phyloP scores from a whole-genome alignment of 2,113 vertebrate genomes.

The Andinoacara biseriatus region DNA sequence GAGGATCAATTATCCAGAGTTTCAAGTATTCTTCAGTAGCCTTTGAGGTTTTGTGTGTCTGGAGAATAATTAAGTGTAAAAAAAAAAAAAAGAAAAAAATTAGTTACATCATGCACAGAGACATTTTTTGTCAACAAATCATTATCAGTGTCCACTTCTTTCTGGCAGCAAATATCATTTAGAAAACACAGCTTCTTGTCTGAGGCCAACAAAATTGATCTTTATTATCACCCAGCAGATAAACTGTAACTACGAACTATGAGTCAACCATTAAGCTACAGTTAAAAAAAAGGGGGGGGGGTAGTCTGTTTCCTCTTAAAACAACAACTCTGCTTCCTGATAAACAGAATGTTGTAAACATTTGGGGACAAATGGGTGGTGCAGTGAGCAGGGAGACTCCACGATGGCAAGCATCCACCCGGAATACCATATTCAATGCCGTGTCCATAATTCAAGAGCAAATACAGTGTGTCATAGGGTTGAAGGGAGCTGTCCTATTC shows the following conservation, averaged over 20 bases:
- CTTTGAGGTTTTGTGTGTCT: not conserved
- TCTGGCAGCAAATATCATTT: not conserved
- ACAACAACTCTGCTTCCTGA: not conserved
- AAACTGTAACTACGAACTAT: not conserved
- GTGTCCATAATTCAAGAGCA: not conserved
- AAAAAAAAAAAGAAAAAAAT: not conserved
- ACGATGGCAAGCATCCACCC: slow-evolving; percentile 1
- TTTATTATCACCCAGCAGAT: not conserved
- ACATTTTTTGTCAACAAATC: not conserved
- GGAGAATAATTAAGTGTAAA: not conserved
- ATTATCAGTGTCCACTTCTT: not conserved
- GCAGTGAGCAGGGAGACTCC: not conserved
- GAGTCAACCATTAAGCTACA: too few species aligned
- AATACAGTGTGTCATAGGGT: slow-evolving; percentile 4
- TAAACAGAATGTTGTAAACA: slow-evolving; percentile 30
- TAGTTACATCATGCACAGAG: not conserved
- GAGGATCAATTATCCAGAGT: not conserved
- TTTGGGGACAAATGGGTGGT: slow-evolving; percentile 4
- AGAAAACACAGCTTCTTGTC: not conserved
- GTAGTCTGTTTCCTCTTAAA: not conserved
- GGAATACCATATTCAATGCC: not conserved
- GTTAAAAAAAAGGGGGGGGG: not conserved
- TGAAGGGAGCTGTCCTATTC: slow-evolving; percentile 4
- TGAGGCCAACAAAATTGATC: not conserved
- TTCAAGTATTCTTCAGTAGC: not conserved